phyloP scores from a whole-genome alignment of 2,797 vertebrate species.

The Triplophysa bombifrons region DNA sequence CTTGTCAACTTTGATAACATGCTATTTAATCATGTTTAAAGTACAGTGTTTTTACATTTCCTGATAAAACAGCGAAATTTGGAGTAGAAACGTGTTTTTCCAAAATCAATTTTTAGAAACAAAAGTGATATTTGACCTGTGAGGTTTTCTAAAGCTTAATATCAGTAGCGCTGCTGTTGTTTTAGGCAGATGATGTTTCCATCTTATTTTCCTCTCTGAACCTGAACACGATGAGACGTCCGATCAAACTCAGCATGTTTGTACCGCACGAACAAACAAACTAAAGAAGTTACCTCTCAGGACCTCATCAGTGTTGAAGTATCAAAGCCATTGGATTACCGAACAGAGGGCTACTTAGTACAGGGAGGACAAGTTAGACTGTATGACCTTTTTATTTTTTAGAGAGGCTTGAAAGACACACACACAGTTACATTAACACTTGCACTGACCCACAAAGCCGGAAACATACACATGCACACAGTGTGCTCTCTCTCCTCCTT shows the following conservation, averaged over 20 bases:
- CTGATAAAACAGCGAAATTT: no score
- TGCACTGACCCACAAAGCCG: slow-evolving; percentile 25
- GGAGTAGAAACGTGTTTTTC: no score
- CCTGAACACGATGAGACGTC: no score
- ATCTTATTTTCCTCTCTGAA: no score
- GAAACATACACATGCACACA: slow-evolving; percentile 4
- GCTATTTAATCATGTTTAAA: no score
- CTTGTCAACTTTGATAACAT: no score
- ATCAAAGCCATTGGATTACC: slow-evolving; percentile 46
- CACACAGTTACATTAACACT: slow-evolving; percentile 34
- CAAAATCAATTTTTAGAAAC: no score
- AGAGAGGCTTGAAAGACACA: slow-evolving; percentile 40
- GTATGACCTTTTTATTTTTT: slow-evolving; percentile 47
- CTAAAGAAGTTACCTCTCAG: neutral
- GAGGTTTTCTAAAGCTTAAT: no score
- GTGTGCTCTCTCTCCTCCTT: slow-evolving; percentile 47
- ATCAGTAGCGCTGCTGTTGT: no score
- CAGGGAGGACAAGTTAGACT: slow-evolving; percentile 12
- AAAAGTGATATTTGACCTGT: no score
- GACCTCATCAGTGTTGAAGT: slow-evolving; percentile 38
- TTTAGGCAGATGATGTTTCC: no score
- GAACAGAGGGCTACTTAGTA: slow-evolving; percentile 36
- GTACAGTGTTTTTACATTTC: no score
- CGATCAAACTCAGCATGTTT: neutral
- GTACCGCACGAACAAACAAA: slow-evolving; percentile 15